Evolutionary conservation across 2,888 invertebrate genomes (phyloP), one percentile per base, ranked within the genome.

Genomic region (Lasiommata megera): DNA sequence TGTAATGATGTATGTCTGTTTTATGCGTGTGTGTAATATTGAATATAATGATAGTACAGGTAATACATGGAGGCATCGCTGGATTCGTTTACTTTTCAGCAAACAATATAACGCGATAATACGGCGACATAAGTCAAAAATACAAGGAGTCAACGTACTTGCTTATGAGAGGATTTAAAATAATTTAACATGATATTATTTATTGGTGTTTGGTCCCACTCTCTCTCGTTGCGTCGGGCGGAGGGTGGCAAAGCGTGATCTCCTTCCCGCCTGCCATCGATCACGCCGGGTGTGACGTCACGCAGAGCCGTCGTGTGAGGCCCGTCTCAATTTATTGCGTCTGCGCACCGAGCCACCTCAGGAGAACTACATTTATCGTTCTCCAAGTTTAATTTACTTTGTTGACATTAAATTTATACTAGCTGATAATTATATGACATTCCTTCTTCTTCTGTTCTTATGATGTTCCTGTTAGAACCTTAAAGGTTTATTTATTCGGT

Each of bases 221-320:
- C 77, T 60, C 66, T 66, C 82, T 65, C 64, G 62, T 62, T 63
- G 62, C 62, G 65, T 68, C 66, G 68, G 67, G 66, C 69, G 68
- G 69, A 67, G 58, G 67, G 62, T 67, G 65, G 65, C 64, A 67
- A 76, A 70, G 69, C 71, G 75, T 76, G 76, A 69, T 84, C 84
- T 79, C 80, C 62, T 75, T 84, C 79, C 68, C 74, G 74, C 82
- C 62, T 69, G 77, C 85, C 83, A 89, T 90, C 89, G 86, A 90
- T 90, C 90, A 90, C 82, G 72, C 73, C 76, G 82, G 83, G 88
- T 89, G 90, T 91, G 89, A 89, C 90, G 89, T 90, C 89, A 89
- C 85, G 87, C 88, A 79, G 88, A 79, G 88, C 83, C 91, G 80
- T 89, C 91, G 91, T 91, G 89, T 90, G 90, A 87, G 89, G 89